A percentile compares a stretch with the other conserved stretches of the same genome.
phyloP scores from a whole-genome alignment of 2,797 vertebrate genomes.

The Argyrosomus regius region DNA sequence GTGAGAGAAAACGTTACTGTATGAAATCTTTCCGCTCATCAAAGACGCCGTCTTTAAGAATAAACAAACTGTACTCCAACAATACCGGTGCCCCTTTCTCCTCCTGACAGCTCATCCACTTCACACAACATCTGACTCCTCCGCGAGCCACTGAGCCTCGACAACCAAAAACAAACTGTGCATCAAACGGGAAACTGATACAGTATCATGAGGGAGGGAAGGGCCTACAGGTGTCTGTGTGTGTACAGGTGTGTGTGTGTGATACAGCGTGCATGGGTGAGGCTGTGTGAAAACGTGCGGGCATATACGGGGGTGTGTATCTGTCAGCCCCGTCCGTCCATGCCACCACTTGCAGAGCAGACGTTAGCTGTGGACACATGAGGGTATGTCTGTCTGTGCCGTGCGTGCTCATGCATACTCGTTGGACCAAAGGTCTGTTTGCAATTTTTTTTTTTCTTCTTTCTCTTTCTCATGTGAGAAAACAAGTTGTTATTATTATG shows the following conservation, averaged over 20 bases:
- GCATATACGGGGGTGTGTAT: constrained; percentile 19
- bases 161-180: constrained; percentile 61
- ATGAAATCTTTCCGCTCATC: constrained; percentile 18
- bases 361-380: constrained; percentile 43
- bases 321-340: constrained; percentile 9
- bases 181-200: constrained; percentile 72
- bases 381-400: constrained; percentile 50
- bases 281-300: constrained; percentile 27
- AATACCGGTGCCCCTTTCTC: constrained; percentile 38
- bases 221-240: constrained; percentile 62
- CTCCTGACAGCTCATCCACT: constrained; percentile 44
- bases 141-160: constrained; percentile 34
- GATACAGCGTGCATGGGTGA: neutral
- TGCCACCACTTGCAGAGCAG: constrained; percentile 44
- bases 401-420: constrained; percentile 34
- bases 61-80: constrained; percentile 44
- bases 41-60: constrained; percentile 23
- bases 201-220: constrained; percentile 39
- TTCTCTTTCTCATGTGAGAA: constrained; percentile 52
- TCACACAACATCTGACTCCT: constrained; percentile 60
- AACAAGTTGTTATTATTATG: constrained; percentile 69
- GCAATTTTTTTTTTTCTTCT: constrained; percentile 22
- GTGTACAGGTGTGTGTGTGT: constrained; percentile 30
- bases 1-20: neutral
- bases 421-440: constrained; percentile 23